Percentiles rank a stretch among this genome's conserved stretches.
Evolutionary conservation across 2,797 vertebrate genomes (phyloP).

Genomic region (Sebastes itinus): DNA sequence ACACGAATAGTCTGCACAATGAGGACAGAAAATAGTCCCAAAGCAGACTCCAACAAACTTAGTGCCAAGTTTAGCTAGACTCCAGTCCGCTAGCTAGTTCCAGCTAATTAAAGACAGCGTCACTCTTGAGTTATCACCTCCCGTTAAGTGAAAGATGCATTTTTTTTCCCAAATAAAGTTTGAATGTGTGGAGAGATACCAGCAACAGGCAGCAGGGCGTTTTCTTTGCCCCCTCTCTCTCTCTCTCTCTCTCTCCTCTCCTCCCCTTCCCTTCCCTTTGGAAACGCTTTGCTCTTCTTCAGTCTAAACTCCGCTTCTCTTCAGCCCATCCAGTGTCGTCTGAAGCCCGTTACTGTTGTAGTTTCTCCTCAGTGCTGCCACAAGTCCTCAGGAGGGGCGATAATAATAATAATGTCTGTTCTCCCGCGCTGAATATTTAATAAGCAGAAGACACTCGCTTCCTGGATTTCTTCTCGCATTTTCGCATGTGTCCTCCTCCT

Average conservation of each 20-base stretch:
- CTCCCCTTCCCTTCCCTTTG: conserved; percentile 50
- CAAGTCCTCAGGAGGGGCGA: conserved; percentile 49
- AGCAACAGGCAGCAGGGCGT: conserved; percentile 81
- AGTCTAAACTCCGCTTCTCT: conserved; percentile 29
- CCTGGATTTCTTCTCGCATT: conserved; percentile 63
- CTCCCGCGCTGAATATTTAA: conserved; percentile 74
- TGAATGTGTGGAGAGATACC: conserved; percentile 69
- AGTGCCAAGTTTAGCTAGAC: neutral
- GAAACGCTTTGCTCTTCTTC: conserved; percentile 16
- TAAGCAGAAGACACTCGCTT: conserved; percentile 48
- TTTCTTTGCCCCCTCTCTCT: conserved; percentile 74
- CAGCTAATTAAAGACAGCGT: neutral
- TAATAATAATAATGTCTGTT: conserved; percentile 16
- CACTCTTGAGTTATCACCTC: conserved; percentile 46
- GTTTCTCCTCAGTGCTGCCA: conserved; percentile 54
- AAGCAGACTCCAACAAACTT: conserved; percentile 29
- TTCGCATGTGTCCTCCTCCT: conserved; percentile 34
- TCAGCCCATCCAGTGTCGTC: conserved; percentile 56
- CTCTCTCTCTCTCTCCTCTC: conserved; percentile 31
- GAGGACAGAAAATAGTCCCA: conserved; percentile 69
- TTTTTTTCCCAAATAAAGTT: conserved; percentile 75
- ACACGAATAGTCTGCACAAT: conserved; percentile 68
- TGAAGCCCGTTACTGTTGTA: conserved; percentile 13
- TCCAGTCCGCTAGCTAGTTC: neutral
- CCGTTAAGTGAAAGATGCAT: conserved; percentile 45